Base-by-base conservation (phyloP, 2,888 invertebrate species). In the Aphidoletes aphidimyza region DNA sequence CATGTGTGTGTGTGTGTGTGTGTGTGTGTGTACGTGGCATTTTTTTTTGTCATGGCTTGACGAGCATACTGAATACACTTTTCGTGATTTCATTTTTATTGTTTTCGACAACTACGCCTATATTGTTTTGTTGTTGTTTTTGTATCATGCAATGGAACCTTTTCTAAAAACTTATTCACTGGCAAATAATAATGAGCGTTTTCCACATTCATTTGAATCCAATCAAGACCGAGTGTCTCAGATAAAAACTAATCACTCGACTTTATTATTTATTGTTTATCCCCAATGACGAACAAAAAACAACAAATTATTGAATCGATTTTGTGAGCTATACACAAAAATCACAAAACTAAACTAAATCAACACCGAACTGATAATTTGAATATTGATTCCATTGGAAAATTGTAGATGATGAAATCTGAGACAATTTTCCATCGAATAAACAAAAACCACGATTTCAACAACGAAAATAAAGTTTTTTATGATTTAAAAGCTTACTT, bases 211-310 rank as follows among this genome's bases (percentile, higher is more conserved):
- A 54, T n/a, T 54, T 54, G 54, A 54, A 30, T 69, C 34, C 14
- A 69, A 69, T 69, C 69, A 69, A 69, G 34, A 69, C 37, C 37
- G 81, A 81, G 81, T 81, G 81, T 81, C 81, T 81, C 81, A 81
- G 81, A 37, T 81, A 81, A 81, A 81, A 81, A 22, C 81, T 81
- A 81, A 37, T 81, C 81, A 81, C 81, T 81, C 81, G 81, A 81
- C 69, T 69, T 69, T 2, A 30, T 69, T 30, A 69, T 69, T 69
- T 54, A 54, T 54, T 54, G 54, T 54, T 54, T 54, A 54, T 9
- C 1, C 1, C 11, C 30, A 69, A 30, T 69, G n/a, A n/a, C 26
- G 30, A 26, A 69, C 54, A 14, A 54, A 54, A 9, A 47, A 17
- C 2, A 22, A 3, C 22, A 3, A 54, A 54, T 26, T 26, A 3